A percentile compares a stretch with the other conserved stretches of the same genome.
phyloP scores from a whole-genome alignment of 2,888 invertebrate genomes.

The Hofmannophila pseudospretella region DNA sequence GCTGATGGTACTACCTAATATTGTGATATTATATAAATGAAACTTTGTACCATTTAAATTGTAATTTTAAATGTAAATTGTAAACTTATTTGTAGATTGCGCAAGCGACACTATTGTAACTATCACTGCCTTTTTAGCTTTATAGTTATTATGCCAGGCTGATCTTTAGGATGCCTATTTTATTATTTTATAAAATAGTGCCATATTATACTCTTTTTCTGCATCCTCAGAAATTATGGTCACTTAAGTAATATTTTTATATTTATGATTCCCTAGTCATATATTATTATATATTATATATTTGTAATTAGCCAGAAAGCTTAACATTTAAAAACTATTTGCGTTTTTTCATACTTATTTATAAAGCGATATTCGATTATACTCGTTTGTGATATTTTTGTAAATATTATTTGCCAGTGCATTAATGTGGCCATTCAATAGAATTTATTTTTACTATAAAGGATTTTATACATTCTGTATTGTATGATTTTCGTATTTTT shows the following conservation, averaged over 20 bases:
- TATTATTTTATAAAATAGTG: conserved; percentile 64
- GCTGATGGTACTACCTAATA: conserved; percentile 17
- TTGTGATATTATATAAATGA: conserved; percentile 43
- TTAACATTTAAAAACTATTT: not conserved
- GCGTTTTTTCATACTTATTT: conserved; percentile 18
- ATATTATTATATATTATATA: conserved; percentile 4
- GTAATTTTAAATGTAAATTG: not conserved
- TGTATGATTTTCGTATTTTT: conserved; percentile 12
- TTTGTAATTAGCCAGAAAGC: conserved; percentile 3
- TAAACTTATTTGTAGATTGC: not conserved
- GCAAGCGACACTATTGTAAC: conserved; percentile 24
- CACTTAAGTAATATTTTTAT: conserved; percentile 5
- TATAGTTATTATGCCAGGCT: conserved; percentile 38
- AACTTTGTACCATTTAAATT: conserved; percentile 20
- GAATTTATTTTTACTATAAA: conserved; percentile 19
- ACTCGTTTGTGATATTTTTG: conserved; percentile 68
- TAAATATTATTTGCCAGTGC: conserved; percentile 59
- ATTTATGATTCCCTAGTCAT: conserved; percentile 12
- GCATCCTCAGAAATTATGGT: conserved; percentile 4
- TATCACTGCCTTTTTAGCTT: conserved; percentile 61
- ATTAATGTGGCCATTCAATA: conserved; percentile 62
- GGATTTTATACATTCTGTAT: conserved; percentile 21
- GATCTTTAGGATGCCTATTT: conserved; percentile 49
- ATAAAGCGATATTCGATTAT: conserved; percentile 35
- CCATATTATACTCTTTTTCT: conserved; percentile 41